Conservation (phyloP, 2,113 vertebrate species). For the Tapirus terrestris region DNA sequence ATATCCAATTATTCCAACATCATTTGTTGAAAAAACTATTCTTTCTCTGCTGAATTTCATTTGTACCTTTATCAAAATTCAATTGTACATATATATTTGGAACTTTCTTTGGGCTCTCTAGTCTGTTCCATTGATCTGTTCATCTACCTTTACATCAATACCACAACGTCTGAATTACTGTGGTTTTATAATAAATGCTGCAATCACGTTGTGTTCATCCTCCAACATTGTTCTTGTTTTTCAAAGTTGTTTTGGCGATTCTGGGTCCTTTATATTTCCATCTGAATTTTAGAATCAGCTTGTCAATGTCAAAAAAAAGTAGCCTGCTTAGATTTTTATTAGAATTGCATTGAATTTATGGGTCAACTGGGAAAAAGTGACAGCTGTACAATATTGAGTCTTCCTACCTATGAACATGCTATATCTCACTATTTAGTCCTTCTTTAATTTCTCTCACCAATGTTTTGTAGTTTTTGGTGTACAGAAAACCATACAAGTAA, state of each 20-base stretch:
- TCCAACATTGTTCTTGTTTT: background rate
- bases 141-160: background rate
- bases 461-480: background rate
- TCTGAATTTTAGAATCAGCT: conserved; percentile 15
- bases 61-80: background rate
- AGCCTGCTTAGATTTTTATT: background rate
- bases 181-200: background rate
- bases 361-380: background rate
- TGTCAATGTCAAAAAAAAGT: background rate
- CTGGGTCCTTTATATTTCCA: background rate
- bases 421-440: background rate
- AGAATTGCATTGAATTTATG: background rate
- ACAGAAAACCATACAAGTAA: background rate
- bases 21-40: background rate
- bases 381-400: background rate
- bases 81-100: background rate
- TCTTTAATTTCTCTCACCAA: background rate
- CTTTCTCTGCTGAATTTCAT: background rate
- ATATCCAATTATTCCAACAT: background rate
- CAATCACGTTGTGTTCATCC: background rate
- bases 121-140: background rate
- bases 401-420: background rate
- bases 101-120: background rate
- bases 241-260: background rate
- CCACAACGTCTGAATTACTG: background rate